Conservation (phyloP, 53 echinoderm and acorn worm species). For the Zoroaster sp. region DNA sequence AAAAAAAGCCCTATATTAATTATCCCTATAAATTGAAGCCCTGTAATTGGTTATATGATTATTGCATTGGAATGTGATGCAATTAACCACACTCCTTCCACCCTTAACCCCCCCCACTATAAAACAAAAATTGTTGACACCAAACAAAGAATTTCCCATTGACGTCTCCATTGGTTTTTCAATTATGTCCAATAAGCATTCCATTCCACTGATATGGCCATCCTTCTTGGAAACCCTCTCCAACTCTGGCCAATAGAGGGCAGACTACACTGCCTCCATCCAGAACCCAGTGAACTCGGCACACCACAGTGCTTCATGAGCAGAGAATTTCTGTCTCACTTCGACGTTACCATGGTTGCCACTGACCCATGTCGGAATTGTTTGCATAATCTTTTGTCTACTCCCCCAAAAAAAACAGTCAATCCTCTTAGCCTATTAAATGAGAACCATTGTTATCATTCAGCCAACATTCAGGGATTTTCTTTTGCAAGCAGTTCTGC, state of each 20-base stretch:
- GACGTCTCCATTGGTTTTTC: no score
- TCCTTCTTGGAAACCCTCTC: background rate
- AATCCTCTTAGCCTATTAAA: slow-evolving; percentile 19
- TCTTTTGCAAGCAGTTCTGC: background rate
- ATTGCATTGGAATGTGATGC: no score
- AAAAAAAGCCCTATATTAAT: no score
- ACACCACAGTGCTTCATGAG: background rate
- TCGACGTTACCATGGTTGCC: slow-evolving; percentile 19
- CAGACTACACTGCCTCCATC: background rate
- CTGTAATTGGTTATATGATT: no score
- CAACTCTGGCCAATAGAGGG: slow-evolving; percentile 16
- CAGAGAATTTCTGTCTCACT: background rate
- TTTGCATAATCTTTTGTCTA: slow-evolving; percentile 23
- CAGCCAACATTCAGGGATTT: background rate
- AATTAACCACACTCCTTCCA: no score
- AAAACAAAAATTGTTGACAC: no score
- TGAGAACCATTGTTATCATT: slow-evolving; percentile 27
- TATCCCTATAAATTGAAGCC: no score
- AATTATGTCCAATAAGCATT: background rate
- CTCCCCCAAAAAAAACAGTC: background rate
- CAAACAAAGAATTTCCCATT: no score
- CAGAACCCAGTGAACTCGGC: background rate
- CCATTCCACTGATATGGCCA: background rate
- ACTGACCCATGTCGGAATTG: slow-evolving; percentile 37
- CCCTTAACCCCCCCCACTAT: no score